These are phyloP conservation scores for human DNA, from an alignment of 2,113 vertebrate species.

Conservation along the genomic window DNA sequence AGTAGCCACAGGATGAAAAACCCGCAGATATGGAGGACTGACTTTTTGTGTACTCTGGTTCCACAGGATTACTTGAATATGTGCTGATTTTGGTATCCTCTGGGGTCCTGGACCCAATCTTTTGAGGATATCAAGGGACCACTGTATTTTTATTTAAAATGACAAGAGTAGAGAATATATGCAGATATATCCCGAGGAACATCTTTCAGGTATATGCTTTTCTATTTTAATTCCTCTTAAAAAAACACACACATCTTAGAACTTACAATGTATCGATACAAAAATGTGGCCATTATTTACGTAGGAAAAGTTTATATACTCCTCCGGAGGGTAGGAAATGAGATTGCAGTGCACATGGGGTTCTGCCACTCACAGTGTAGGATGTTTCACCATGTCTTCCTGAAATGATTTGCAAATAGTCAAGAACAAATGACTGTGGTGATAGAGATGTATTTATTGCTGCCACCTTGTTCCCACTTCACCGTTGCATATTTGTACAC, in stretches of 20 bases:
- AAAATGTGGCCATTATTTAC: background rate
- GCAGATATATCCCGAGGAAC: background rate
- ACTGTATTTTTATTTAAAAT: background rate
- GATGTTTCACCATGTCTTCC: background rate
- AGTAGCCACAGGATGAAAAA: background rate
- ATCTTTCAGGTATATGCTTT: background rate
- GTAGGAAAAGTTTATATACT: background rate
- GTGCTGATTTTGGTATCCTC: too few species aligned
- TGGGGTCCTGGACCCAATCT: too few species aligned
- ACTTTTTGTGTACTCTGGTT: background rate
- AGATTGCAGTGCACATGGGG: too few species aligned
- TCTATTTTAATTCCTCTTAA: background rate
- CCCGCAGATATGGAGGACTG: background rate
- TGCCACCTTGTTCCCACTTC: too few species aligned
- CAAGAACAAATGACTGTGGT: background rate
- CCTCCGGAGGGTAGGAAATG: fast-evolving
- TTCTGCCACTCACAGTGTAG: background rate
- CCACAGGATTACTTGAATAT: too few species aligned
- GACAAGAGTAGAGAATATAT: background rate
- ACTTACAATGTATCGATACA: background rate
- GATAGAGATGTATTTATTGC: background rate
- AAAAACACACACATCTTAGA: background rate
- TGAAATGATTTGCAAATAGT: background rate
- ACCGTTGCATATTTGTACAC: too few species aligned
- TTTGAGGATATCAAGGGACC: too few species aligned